Evolutionary conservation across 1,140 invertebrate genomes (phyloP).

Genomic region (Nilaparvata lugens): DNA sequence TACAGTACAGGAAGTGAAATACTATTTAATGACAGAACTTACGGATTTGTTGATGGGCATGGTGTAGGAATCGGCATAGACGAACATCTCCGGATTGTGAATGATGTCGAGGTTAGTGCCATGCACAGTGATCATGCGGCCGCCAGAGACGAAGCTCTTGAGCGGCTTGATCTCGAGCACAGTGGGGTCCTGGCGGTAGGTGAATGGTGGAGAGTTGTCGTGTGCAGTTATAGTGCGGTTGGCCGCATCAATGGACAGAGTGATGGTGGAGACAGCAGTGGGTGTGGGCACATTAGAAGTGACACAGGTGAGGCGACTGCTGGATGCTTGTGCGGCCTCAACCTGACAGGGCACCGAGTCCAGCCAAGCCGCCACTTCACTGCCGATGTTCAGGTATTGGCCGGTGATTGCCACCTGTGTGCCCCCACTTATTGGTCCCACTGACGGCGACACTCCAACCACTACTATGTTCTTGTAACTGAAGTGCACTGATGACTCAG

Average conservation of each 20-base stretch:
- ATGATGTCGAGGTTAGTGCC: constrained; percentile 87
- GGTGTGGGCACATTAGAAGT: constrained; percentile 49
- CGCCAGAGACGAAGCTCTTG: constrained; percentile 82
- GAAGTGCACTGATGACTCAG: constrained; percentile 79
- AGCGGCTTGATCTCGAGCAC: constrained; percentile 87
- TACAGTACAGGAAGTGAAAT: too few species aligned
- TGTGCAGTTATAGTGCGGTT: constrained; percentile 57
- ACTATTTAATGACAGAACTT: constrained; percentile 23
- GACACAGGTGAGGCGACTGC: constrained; percentile 74
- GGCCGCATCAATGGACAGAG: constrained; percentile 74
- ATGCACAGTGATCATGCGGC: constrained; percentile 85
- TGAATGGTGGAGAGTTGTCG: constrained; percentile 52
- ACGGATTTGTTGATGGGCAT: constrained; percentile 66
- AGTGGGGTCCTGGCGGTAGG: constrained; percentile 86
- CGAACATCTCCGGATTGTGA: constrained; percentile 81
- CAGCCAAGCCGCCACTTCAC: constrained; percentile 73
- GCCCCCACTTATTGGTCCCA: constrained; percentile 89
- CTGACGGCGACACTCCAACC: constrained; percentile 66
- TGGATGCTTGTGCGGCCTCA: constrained; percentile 81
- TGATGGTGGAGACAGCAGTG: constrained; percentile 44
- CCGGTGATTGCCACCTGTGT: constrained; percentile 86
- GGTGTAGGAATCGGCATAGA: constrained; percentile 60
- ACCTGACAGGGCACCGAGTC: constrained; percentile 84
- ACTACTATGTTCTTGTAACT: constrained; percentile 82
- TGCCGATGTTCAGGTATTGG: constrained; percentile 88